phyloP scores from a whole-genome alignment of 2,888 invertebrate genomes.

The Melanostoma mellinum region DNA sequence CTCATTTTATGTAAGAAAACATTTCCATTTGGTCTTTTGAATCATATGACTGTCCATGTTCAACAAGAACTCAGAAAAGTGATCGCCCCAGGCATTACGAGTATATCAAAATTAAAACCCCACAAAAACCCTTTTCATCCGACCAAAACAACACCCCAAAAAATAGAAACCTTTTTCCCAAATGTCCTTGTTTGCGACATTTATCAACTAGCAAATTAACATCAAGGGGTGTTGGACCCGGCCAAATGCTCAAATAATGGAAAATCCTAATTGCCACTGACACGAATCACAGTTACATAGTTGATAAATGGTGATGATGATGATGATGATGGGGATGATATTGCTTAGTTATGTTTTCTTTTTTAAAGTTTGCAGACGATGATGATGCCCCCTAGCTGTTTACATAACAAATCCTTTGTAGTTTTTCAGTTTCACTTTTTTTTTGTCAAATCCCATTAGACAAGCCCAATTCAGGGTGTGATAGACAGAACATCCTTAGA shows the following conservation, averaged over 20 bases:
- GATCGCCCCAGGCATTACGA: no score
- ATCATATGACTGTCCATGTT: no score
- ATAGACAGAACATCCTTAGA: slow-evolving; percentile 4
- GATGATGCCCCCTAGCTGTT: slow-evolving; percentile 42
- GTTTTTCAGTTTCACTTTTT: slow-evolving; percentile 16
- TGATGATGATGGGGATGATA: slow-evolving; percentile 33
- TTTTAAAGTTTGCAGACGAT: slow-evolving; percentile 15
- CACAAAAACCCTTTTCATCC: no score
- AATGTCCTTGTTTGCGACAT: slow-evolving; percentile 21
- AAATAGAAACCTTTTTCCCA: background rate
- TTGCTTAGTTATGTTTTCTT: slow-evolving; percentile 6
- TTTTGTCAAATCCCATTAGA: slow-evolving; percentile 29
- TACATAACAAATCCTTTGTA: slow-evolving; percentile 45
- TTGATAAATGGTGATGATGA: slow-evolving; percentile 58
- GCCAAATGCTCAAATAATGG: slow-evolving; percentile 59
- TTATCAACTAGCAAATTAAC: slow-evolving; percentile 49
- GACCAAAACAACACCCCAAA: no score
- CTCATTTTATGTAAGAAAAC: no score
- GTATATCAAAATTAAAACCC: no score
- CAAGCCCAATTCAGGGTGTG: slow-evolving; percentile 22
- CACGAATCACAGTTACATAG: slow-evolving; percentile 62
- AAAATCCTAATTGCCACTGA: slow-evolving; percentile 60
- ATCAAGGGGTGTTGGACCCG: slow-evolving; percentile 47
- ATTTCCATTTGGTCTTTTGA: no score
- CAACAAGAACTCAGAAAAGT: no score